A percentile compares a stretch with the other conserved stretches of the same genome.
Evolutionary conservation across 2,888 invertebrate species (phyloP).

Genomic region (Oxytorus armatus): DNA sequence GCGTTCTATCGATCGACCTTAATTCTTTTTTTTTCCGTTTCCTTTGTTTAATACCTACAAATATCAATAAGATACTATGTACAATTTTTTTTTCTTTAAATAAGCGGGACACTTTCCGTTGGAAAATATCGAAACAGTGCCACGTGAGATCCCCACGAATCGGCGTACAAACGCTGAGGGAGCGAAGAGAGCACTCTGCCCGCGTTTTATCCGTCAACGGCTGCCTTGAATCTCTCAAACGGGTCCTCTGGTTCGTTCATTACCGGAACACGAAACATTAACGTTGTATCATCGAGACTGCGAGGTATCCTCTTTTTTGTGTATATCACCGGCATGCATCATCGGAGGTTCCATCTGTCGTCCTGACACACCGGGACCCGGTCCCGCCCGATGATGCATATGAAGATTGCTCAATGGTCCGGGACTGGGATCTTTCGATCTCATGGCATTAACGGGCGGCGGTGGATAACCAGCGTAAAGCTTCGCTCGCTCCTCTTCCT

Average conservation of each 20-base stretch:
- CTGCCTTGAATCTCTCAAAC: slow-evolving; percentile 55
- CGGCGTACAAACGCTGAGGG: background rate
- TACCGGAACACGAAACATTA: slow-evolving; percentile 65
- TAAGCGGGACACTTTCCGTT: slow-evolving; percentile 70
- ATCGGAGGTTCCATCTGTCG: slow-evolving; percentile 79
- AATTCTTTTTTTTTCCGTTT: slow-evolving; percentile 8
- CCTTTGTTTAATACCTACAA: slow-evolving; percentile 78
- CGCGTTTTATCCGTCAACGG: background rate
- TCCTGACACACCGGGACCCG: slow-evolving; percentile 84
- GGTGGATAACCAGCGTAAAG: slow-evolving; percentile 82
- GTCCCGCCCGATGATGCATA: slow-evolving; percentile 85
- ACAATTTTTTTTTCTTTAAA: slow-evolving; percentile 77
- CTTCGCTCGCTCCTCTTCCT: slow-evolving; percentile 91
- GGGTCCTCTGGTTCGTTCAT: slow-evolving; percentile 52
- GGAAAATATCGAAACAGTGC: slow-evolving; percentile 71
- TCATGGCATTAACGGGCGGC: slow-evolving; percentile 86
- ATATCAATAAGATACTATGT: slow-evolving; percentile 81
- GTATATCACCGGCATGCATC: slow-evolving; percentile 83
- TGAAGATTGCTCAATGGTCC: slow-evolving; percentile 85
- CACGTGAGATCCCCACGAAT: slow-evolving; percentile 49
- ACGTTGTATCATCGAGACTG: slow-evolving; percentile 86
- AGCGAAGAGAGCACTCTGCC: background rate
- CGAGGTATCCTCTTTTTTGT: slow-evolving; percentile 86
- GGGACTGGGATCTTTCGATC: slow-evolving; percentile 85
- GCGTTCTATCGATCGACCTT: slow-evolving; percentile 47